Base-by-base conservation (phyloP, 2,797 vertebrate genomes). In the Amblyopsis hoosieri region DNA sequence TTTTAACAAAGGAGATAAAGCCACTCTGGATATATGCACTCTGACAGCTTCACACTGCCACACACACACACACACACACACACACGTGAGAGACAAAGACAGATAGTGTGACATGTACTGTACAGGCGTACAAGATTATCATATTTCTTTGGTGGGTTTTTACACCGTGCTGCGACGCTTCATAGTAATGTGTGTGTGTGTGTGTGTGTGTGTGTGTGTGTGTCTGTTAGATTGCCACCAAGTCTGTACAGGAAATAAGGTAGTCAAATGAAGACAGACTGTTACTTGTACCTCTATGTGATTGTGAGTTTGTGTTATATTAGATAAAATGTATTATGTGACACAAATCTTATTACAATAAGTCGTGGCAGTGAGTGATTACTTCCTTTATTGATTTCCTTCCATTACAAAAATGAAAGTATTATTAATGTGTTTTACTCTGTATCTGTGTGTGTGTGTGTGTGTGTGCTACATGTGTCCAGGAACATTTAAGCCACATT, bases 401-500 rank as follows among this genome's bases (percentile, higher is more conserved):
- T 82, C 82, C 82, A 88, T 90, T 89, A 85, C 80, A 68, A 78
- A 87, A 81, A 86, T 85, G 71, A 82, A 85, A 80, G 59, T 64
- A 60, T 79, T 76, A 76, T 83, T 83, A 79, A 89, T 82, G 67
- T 62, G 37, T 48, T 52, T 15, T 49, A 64, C 50, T 15, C 51
- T 37, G 2, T 58, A 3, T 3, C 4, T 65, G 60, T 17, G 17
- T 17, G 53, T 47, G 48, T 61, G 69, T 60, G 52, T 45, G 58
- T 55, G 57, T 59, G 33, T 37, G 45, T 55, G 19, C 19, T 2
- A 23, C 2, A 47, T n/a, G 73, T 64, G 85, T 93, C 78, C 85
- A 99, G 97, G 97, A 98, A 84, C 93, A 95, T 65, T 90, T 99
- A 74, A 94, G 94, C 80, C 95, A 95, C 66, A 98, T 99, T 12